Evolutionary conservation across 2,888 invertebrate genomes (phyloP), one percentile per base, ranked within the genome.

Genomic region (Ecliptopera silaceata): DNA sequence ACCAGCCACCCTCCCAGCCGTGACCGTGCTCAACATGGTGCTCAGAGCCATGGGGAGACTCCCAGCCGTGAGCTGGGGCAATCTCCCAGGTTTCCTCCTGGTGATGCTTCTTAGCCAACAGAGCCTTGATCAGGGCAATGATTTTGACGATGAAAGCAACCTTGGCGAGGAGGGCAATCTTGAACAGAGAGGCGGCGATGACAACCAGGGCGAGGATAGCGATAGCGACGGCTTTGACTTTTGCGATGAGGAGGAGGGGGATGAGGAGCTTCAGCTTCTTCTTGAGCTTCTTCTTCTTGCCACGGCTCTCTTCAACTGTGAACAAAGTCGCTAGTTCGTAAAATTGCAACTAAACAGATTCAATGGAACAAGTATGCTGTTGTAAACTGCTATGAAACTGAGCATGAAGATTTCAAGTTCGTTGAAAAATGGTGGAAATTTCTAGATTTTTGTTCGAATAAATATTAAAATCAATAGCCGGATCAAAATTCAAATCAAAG

Each of bases 111-210:
- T 89, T 89, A n/a, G 83, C 63, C n/a, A 89, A 65, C 1, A 90
- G 75, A 10, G 76, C 78, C 68, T 90, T 90, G 69, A 90, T 72
- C 58, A 88, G 70, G 1, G 80, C 74, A 26, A 89, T 78, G 8
- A 85, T 63, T 63, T 90, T 90, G 65, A 85, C 81, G 36, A 91
- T 79, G 64, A 96, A 93, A 0, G 96, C 96, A 45, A 96, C 91
- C 88, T 96, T 96, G 68, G 95, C 94, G 36, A 96, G 89, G 47
- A 96, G 74, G 15, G 96, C 92, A 51, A 96, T 93, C 82, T 96
- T 96, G 77, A 93, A 86, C 47, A 95, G 91, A 45, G 96, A 90
- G 20, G 95, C 89, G 6, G 94, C 95, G 51, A 96, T 92, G 65
- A 94, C 92, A 13, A 94, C 92, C 11, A 96, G 78, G 36, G 95